Base-by-base conservation (phyloP, 2,888 invertebrate species). In the Cosmopolites sordidus region DNA sequence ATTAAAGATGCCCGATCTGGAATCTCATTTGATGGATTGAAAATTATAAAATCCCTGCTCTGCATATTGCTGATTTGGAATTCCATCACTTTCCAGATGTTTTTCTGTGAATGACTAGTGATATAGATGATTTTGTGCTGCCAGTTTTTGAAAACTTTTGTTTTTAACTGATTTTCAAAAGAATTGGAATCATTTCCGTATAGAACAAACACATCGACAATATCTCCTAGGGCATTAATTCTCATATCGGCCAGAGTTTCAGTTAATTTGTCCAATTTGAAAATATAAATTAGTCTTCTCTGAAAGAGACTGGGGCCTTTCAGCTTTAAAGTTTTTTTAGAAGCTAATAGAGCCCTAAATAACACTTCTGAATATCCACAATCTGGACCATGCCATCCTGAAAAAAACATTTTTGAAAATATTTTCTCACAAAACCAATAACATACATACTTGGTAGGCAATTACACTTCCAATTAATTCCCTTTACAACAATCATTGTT, bases 301-400 rank as follows among this genome's bases (percentile, higher is more conserved):
- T 76, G 71, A 51, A 69, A 70, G 43, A 70, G 72, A 29, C 79
- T 73, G 15, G 73, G 72, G 30, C 74, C 74, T 56, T 70, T 75
- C 37, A 78, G 66, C 45, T 68, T 66, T 16, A 76, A 64, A 37
- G 75, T 73, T 63, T 77, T 77, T 54, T 78, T 77, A 12, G 78
- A 75, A 15, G 81, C 78, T 71, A 84, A 75, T 54, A 83, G 74
- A 1, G 83, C 81, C 39, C 83, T 75, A 83, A 83, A 83, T 11
- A 83, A 78, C 8, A 83, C 80, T 69, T 84, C 84, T 2, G 84
- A 83, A 62, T 83, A 81, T 1, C 83, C 81, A 64, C 84, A 84
- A 61, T 84, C 83, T 6, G 73, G 72, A 1, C 83, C 83, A 66
- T 84, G 84, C 82, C 82, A 84, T 22, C 81, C 81, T 53, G 18